Base-by-base conservation (phyloP, 2,888 invertebrate species). In the Hirtodrosophila duncani region DNA sequence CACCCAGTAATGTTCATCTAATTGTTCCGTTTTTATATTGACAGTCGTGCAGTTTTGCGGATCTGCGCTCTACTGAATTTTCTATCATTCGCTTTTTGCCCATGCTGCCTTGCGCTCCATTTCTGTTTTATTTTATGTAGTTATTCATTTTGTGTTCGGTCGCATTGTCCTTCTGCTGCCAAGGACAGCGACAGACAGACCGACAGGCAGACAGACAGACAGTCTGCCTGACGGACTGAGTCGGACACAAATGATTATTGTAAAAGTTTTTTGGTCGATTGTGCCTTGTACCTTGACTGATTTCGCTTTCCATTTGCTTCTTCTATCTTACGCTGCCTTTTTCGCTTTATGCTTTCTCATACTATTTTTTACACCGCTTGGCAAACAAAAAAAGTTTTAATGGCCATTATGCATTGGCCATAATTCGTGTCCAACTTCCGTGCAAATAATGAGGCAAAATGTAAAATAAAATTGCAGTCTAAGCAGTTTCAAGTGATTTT, bases 321-420 rank as follows among this genome's bases (percentile, higher is more conserved):
- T 11, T 18, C 26, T 29, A 30, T 24, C 30, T 21, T 5, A 18
- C 17, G 26, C 34, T 17, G 29, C 20, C 29, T 30, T 11, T 7
- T 7, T 18, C 11, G n/a, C 41, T 45, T 33, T 23, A 37, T 39
- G 27, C 9, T 17, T 24, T 13, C 14, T 13, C 13, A 2, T 10
- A 17, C 14, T 31, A 45, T 46, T 51, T 39, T 17, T 20, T 24
- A 37, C 37, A 46, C 44, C 38, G 45, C 34, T 45, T 43, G 50
- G 55, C 70, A 58, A 41, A 53, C 56, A 64, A 13, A 43, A 51
- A 67, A 56, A 33, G 34, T 72, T 69, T 75, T 79, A 79, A 74
- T 79, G 72, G 77, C 71, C 58, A 75, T 67, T 74, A 75, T 74
- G 59, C 75, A 70, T 72, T 74, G 79, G 75, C 61, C 75, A 72